A percentile compares a stretch with the other conserved stretches of the same genome.
Evolutionary conservation across 2,888 invertebrate species (phyloP).

Genomic region (Trissolcus brochymenae): DNA sequence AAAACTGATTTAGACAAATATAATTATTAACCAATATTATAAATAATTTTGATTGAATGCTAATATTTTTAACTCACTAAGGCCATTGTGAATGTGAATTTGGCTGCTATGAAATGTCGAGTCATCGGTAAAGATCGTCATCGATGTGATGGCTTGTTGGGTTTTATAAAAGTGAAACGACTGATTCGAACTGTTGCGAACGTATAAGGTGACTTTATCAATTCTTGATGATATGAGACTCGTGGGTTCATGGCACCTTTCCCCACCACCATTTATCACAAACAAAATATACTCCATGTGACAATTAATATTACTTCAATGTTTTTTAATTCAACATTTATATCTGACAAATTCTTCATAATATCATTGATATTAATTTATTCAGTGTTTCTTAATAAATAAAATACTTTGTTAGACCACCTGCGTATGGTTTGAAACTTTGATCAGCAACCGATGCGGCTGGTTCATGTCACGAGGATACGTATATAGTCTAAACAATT

Average conservation of each 20-base stretch:
- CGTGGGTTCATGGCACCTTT: constrained; percentile 20
- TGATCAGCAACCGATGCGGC: background rate
- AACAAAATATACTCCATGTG: constrained; percentile 18
- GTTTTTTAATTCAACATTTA: constrained; percentile 10
- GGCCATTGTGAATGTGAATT: constrained; percentile 12
- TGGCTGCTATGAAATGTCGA: background rate
- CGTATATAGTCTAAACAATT: too few species aligned
- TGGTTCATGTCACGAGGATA: too few species aligned
- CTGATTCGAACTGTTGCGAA: constrained; percentile 15
- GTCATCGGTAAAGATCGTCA: constrained; percentile 37
- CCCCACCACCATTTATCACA: constrained; percentile 44
- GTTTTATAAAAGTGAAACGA: constrained; percentile 10
- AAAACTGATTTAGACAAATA: too few species aligned
- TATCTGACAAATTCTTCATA: background rate
- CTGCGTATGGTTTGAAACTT: background rate
- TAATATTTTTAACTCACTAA: constrained; percentile 12
- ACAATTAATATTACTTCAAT: constrained; percentile 32
- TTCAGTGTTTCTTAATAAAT: too few species aligned
- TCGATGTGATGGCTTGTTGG: constrained; percentile 1
- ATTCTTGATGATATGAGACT: constrained; percentile 29
- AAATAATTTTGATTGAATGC: too few species aligned
- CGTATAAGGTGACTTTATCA: constrained; percentile 43
- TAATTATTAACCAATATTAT: too few species aligned
- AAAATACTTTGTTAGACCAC: too few species aligned
- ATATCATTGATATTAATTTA: background rate